Evolutionary conservation across 2,113 vertebrate species (phyloP).

Genomic region (Nematolebias whitei): DNA sequence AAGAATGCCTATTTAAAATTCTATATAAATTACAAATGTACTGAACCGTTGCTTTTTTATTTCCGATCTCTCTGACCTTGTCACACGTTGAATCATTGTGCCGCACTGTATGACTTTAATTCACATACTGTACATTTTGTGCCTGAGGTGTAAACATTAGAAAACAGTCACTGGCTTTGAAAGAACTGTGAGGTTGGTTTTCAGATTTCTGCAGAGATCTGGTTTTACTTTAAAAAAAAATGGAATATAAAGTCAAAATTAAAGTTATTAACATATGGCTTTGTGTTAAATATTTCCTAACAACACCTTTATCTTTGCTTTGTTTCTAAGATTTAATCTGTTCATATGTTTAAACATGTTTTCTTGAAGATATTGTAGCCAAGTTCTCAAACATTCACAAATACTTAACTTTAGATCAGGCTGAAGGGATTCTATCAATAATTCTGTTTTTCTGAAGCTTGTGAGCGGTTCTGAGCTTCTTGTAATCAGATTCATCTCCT

Average conservation of each 20-base stretch:
- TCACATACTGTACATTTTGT: conserved; percentile 33
- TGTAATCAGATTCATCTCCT: background rate
- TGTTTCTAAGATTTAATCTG: background rate
- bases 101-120: conserved; percentile 11
- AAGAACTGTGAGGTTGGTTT: conserved; percentile 41
- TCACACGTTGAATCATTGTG: conserved; percentile 17
- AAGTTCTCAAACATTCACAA: too few relatives aligned
- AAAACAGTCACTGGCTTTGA: conserved; percentile 12
- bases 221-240: conserved; percentile 53
- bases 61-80: conserved; percentile 19
- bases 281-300: conserved; percentile 15
- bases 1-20: conserved; percentile 80
- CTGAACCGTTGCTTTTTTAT: conserved; percentile 60
- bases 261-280: conserved; percentile 25
- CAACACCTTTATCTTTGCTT: background rate
- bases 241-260: conserved; percentile 20
- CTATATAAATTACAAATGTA: conserved; percentile 69
- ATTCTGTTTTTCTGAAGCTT: too few relatives aligned
- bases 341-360: background rate
- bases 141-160: conserved; percentile 32
- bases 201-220: conserved; percentile 19
- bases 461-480: too few relatives aligned
- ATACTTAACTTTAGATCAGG: too few relatives aligned
- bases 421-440: too few relatives aligned
- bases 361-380: too few relatives aligned